A percentile compares a stretch with the other conserved stretches of the same genome.
Conservation (phyloP, 2,888 invertebrate genomes). For the Sarcophaga rosellei region DNA sequence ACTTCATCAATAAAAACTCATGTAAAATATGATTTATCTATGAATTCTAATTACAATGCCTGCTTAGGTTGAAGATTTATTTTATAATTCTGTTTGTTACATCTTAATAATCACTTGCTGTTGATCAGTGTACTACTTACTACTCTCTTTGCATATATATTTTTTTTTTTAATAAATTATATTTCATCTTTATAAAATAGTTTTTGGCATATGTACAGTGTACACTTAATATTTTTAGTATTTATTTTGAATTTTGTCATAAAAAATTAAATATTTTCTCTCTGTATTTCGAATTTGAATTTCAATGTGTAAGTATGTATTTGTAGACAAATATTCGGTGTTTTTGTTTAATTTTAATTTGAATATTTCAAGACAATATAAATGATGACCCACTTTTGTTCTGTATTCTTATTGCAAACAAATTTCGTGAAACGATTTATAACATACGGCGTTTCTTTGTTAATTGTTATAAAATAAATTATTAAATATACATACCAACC, state of each 20-base stretch:
- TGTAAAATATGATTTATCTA: too few relatives aligned
- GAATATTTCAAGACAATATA: slow-evolving; percentile 25
- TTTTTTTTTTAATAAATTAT: not conserved
- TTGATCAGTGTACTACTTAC: too few relatives aligned
- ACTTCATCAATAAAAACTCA: too few relatives aligned
- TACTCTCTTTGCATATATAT: too few relatives aligned
- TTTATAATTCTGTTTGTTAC: too few relatives aligned
- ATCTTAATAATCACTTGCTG: too few relatives aligned
- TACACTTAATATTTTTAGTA: not conserved
- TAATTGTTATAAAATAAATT: not conserved
- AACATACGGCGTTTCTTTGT: not conserved
- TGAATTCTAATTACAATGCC: too few relatives aligned
- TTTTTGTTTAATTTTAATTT: not conserved
- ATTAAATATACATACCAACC: too few relatives aligned
- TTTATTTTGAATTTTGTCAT: slow-evolving; percentile 15
- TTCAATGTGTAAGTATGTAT: not conserved
- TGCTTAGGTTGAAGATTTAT: too few relatives aligned
- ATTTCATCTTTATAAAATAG: slow-evolving; percentile 1
- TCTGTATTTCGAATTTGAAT: not conserved
- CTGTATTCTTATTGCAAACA: not conserved
- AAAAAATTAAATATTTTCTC: slow-evolving; percentile 13
- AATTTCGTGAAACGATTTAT: not conserved
- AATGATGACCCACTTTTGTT: slow-evolving; percentile 34
- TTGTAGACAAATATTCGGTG: not conserved
- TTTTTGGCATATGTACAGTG: slow-evolving; percentile 24